These are phyloP conservation scores for Picathartes gymnocephalus DNA, from an alignment of 2,113 vertebrate genomes.

Conservation along the genomic window DNA sequence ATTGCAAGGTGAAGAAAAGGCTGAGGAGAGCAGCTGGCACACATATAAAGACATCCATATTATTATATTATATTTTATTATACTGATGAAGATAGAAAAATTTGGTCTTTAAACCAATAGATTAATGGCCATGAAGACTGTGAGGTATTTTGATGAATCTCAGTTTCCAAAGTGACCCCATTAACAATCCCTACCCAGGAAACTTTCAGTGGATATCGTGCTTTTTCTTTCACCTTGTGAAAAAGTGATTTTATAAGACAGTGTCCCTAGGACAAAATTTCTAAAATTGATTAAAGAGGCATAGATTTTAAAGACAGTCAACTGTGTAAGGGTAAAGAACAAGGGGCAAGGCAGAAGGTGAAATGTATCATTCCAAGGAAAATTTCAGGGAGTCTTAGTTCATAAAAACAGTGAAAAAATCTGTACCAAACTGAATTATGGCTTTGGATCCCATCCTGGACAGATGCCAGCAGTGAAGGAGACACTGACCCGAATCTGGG, in stretches of 20 bases:
- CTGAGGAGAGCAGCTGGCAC: not conserved
- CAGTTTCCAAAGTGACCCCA: not conserved
- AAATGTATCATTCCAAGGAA: slow-evolving; percentile 4
- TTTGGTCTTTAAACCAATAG: not conserved
- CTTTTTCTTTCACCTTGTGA: not conserved
- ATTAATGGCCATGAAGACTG: not conserved
- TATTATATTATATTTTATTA: not conserved
- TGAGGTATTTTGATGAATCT: not conserved
- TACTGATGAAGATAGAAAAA: not conserved
- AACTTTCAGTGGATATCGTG: not conserved
- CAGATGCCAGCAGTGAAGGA: slow-evolving; percentile 13
- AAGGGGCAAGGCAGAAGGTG: not conserved
- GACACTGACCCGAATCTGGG: not conserved
- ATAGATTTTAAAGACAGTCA: slow-evolving; percentile 22
- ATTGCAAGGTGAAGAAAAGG: not conserved
- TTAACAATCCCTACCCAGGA: not conserved
- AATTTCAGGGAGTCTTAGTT: not conserved
- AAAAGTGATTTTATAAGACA: not conserved
- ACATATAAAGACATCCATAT: not conserved
- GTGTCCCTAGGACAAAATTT: not conserved
- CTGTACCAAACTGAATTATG: not conserved
- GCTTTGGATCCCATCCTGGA: not conserved
- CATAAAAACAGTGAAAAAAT: not conserved
- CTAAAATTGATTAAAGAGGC: slow-evolving; percentile 7
- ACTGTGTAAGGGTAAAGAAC: not conserved